A percentile compares a stretch with the other conserved stretches of the same genome.
Conservation (phyloP, 1,140 invertebrate genomes). For the Rhysida immarginata region DNA sequence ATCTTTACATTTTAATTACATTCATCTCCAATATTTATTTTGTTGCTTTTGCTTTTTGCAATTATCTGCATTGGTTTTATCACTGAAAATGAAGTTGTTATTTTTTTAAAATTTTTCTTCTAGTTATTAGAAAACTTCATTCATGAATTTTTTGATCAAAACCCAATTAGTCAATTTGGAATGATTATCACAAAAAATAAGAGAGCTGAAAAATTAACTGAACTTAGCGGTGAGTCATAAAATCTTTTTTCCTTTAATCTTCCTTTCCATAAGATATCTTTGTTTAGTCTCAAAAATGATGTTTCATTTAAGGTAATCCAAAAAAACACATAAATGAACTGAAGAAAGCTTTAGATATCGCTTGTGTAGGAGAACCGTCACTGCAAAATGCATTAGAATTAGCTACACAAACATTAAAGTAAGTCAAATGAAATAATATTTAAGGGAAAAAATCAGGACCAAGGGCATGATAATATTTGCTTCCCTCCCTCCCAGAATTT, state of each 20-base stretch:
- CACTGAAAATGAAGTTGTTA: too few species aligned
- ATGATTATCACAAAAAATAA: slow-evolving; percentile 84
- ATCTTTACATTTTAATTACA: too few species aligned
- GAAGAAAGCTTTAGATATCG: slow-evolving; percentile 24
- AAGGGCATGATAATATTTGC: too few species aligned
- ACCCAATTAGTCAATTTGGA: slow-evolving; percentile 93
- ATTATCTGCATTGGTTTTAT: too few species aligned
- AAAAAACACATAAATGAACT: slow-evolving; percentile 30
- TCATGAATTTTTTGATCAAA: slow-evolving; percentile 95
- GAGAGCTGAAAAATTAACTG: slow-evolving; percentile 77
- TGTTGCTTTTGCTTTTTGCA: too few species aligned
- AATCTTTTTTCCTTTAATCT: neutral
- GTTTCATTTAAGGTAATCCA: too few species aligned
- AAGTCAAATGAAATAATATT: too few species aligned
- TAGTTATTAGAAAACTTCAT: slow-evolving; percentile 84
- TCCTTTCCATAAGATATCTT: neutral
- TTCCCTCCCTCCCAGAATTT: too few species aligned
- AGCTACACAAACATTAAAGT: slow-evolving; percentile 64
- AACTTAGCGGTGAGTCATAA: slow-evolving; percentile 67
- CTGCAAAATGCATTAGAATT: slow-evolving; percentile 87
- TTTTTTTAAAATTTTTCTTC: too few species aligned
- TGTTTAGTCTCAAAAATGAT: neutral
- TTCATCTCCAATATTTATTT: too few species aligned
- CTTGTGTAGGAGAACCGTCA: slow-evolving; percentile 72
- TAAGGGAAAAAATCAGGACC: too few species aligned